Conservation (phyloP, 2,888 invertebrate genomes). For the Drosophila paramelanica region DNA sequence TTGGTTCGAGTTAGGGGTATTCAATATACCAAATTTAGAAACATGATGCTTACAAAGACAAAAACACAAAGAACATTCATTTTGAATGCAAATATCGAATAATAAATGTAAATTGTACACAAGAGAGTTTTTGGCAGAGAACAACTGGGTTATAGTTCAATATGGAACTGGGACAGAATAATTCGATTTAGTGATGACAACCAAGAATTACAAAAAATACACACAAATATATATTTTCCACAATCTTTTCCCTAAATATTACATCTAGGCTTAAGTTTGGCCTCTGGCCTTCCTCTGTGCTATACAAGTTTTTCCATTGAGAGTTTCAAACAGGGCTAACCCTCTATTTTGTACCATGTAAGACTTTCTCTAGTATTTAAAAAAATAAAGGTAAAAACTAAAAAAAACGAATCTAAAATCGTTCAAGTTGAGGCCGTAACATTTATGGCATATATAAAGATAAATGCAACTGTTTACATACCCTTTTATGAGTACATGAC, state of each 20-base stretch:
- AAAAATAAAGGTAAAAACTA: constrained; percentile 2
- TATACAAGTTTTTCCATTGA: constrained; percentile 36
- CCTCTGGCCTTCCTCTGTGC: constrained; percentile 17
- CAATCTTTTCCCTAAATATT: constrained; percentile 26
- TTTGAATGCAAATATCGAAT: constrained; percentile 12
- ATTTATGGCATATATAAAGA: constrained; percentile 45
- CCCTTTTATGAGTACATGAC: constrained; percentile 46
- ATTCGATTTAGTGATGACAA: constrained; percentile 9
- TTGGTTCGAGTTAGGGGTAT: constrained; percentile 21
- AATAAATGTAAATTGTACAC: constrained; percentile 3
- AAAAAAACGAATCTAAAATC: constrained; percentile 7
- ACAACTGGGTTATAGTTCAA: constrained; percentile 4
- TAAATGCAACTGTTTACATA: constrained; percentile 45
- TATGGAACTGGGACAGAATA: background rate
- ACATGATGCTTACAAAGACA: background rate
- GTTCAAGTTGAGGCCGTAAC: constrained; percentile 46
- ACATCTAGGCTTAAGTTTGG: constrained; percentile 28
- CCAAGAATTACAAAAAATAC: constrained; percentile 7
- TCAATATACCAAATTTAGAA: constrained; percentile 2
- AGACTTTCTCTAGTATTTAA: constrained; percentile 59
- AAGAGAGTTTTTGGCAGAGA: constrained; percentile 22
- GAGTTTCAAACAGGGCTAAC: constrained; percentile 48
- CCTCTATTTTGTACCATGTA: constrained; percentile 58
- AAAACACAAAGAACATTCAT: background rate
- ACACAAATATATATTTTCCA: constrained; percentile 30